Evolutionary conservation across 1,140 invertebrate species (phyloP), one percentile per base, ranked within the genome.

Genomic region (Daktulosphaira vitifoliae): DNA sequence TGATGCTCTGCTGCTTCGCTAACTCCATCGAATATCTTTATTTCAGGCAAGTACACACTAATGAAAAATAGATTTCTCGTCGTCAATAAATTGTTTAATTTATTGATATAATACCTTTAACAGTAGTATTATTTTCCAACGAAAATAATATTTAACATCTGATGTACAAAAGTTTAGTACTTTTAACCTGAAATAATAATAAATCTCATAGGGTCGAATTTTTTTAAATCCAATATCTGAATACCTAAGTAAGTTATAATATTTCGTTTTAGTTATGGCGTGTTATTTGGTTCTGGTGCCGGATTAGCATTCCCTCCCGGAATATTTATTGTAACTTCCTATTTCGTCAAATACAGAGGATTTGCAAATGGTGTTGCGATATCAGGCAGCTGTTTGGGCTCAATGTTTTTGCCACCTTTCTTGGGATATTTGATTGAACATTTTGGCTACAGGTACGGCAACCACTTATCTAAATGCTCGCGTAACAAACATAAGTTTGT

Each of bases 291-390:
- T 48, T 82, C 81, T 46, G 88, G 88, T 6, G 88, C 88, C 7
- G 88, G 88, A 0, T 75, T 90, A 26, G 83, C 86, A 1, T 90
- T 89, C 74, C 88, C 89, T 4, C 89, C 90, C 25, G 91, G 89
- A 0, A 87, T 94, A n/a, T 90, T 92, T 72, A 90, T 92, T 70
- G 88, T 92, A 44, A 90, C 88, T 8, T 87, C 87, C 44, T 94
- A 93, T 74, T 94, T 93, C 74, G 81, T 89, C 2, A 81, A 83
- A 52, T 77, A 85, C 33, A 78, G 90, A 48, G 90, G 89, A 3
- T 77, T 93, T 9, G 91, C 90, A 18, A 93, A 92, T 75, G 90
- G 90, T 0, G 81, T 94, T 16, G 91, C 89, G 69, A 90, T 92
- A 75, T 91, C 90, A 3, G 90, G 90, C 15, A 92, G 88, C 71